phyloP scores from a whole-genome alignment of 1,140 invertebrate species.

The Camponotus vicinus region DNA sequence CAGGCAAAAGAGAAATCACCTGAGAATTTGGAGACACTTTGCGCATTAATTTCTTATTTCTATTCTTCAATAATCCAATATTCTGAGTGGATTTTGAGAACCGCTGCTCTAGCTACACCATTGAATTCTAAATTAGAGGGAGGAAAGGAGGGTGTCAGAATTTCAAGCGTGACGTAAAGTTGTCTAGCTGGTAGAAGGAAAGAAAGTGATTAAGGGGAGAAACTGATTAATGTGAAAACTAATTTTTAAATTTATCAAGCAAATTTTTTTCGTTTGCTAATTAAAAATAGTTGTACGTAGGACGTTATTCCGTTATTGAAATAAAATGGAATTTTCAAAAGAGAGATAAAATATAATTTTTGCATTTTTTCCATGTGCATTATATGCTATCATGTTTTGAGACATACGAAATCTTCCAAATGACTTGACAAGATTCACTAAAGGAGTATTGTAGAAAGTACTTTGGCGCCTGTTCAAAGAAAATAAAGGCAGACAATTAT shows the following conservation, averaged over 20 bases:
- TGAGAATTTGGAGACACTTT: not conserved
- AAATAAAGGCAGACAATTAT: slow-evolving; percentile 38
- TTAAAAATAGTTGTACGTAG: not conserved
- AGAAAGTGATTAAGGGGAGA: not conserved
- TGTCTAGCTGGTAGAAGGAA: slow-evolving; percentile 12
- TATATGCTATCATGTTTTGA: not conserved
- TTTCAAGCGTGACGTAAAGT: slow-evolving; percentile 45
- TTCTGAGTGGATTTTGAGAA: slow-evolving; percentile 19
- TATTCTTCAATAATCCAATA: not conserved
- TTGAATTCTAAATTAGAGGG: slow-evolving; percentile 31
- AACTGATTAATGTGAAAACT: not conserved
- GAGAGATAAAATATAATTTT: not conserved
- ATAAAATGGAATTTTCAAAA: slow-evolving; percentile 6
- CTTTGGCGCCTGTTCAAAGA: slow-evolving; percentile 17
- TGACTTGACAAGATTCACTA: slow-evolving; percentile 39
- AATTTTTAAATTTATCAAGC: slow-evolving; percentile 1
- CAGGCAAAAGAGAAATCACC: not conserved
- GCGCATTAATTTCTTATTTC: not conserved
- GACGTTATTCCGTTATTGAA: not conserved
- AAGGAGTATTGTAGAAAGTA: slow-evolving; percentile 18
- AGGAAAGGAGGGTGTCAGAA: slow-evolving; percentile 13
- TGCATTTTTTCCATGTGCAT: not conserved
- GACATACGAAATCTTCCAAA: not conserved
- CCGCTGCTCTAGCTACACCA: slow-evolving; percentile 21
- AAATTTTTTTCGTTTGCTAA: not conserved